Evolutionary conservation across 2,113 vertebrate genomes (phyloP), one percentile per base, ranked within the genome.

Genomic region (Argyrosomus japonicus): DNA sequence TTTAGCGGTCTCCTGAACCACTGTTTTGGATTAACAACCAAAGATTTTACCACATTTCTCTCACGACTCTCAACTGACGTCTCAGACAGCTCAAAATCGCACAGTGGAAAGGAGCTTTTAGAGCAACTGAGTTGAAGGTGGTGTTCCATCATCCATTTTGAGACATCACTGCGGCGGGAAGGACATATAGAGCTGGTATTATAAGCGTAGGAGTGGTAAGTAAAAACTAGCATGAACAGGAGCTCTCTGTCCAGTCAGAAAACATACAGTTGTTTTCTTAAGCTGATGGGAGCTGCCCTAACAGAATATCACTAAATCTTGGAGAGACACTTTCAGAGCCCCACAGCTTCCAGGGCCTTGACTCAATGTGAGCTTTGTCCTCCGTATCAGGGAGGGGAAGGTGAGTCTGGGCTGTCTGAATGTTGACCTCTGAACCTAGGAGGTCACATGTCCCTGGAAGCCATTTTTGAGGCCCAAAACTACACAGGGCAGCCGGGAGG

Each of bases 351-450:
- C 47, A 79, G 58, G 21, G 8, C 23, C 54, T 73, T 1, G n/a
- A 65, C 77, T 94, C 91, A 94, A 92, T 93, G 89, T 89, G 67
- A 87, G 83, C 92, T 91, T 94, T 94, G 93, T 93, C 84, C 78
- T 76, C 64, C 3, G 62, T 43, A 21, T 68, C 84, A 65, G 60
- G 77, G 89, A 81, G 68, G 72, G 83, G 76, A 88, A 91, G 86
- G 92, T 92, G 86, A 82, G 81, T 85, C 76, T 69, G 79, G 57
- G 60, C 79, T 69, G 60, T 75, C 40, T 92, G 88, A 87, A 82
- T 85, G 61, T 65, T 88, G 78, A 89, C 61, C 73, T 83, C 40
- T 87, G 85, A 86, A 84, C 87, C 48, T 8, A 27, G 72, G 36
- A 88, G 89, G 90, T 89, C 84, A 88, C 74, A 77, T 86, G 86